Base-by-base conservation (phyloP, 2,113 vertebrate species). In the Ahaetulla prasina region DNA sequence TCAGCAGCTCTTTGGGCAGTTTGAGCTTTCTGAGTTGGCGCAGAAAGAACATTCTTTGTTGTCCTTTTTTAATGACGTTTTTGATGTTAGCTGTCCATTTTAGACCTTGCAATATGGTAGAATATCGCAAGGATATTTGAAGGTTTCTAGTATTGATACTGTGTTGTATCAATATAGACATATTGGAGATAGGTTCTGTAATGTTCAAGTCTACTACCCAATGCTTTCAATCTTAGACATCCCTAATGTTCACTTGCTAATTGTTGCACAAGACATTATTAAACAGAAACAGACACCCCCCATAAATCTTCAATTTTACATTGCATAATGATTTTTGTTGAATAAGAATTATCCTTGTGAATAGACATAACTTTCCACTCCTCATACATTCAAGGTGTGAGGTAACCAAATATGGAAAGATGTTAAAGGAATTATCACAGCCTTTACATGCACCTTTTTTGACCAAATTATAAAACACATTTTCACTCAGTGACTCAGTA, bases 401-500 rank as follows among this genome's bases (percentile, higher is more conserved):
- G 93, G 45, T 94, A 14, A 90, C 96, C 96, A 96, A 96, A 96
- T 96, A 95, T 96, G 96, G 96, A 93, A 95, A 95, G 35, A 90
- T 25, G 2, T 92, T 86, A 94, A 35, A 0, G 53, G 92, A 95
- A 93, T 94, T 94, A 95, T n/a, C 93, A 85, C 3, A 92, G 57
- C 91, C 94, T 57, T 43, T 9, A 94, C 94, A 93, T 35, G 16
- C 89, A 92, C 88, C 10, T 91, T 92, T 95, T 96, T 49, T 91
- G 93, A 94, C 92, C 63, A 86, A 94, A 91, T 94, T 3, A 86
- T 93, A 80, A 53, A 7, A 10, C 68, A 94, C 96, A 96, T 96
- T 96, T 96, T 60, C 63, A 92, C 52, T 8, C 45, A 93, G 94
- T 96, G 94, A 95, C 93, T 97, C 95, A 92, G 94, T 94, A 94